These are phyloP conservation scores for Odontocolon sp. DNA, from an alignment of 2,888 invertebrate genomes.

Conservation along the genomic window DNA sequence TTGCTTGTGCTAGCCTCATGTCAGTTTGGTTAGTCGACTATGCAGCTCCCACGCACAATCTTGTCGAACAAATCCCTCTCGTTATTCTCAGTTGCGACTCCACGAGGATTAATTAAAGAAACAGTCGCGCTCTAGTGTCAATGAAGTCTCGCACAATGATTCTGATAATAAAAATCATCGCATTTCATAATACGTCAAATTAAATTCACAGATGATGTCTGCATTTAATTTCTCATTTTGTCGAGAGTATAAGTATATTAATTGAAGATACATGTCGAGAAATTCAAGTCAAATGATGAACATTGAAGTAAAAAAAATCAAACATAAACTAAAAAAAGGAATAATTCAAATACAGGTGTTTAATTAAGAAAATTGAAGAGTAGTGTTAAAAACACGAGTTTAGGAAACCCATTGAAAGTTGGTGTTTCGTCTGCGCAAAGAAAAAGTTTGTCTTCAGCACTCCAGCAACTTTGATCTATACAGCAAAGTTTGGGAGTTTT, in stretches of 20 bases:
- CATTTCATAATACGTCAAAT: conserved; percentile 23
- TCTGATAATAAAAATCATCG: conserved; percentile 10
- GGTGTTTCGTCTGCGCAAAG: background rate
- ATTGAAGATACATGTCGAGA: background rate
- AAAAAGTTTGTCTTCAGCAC: background rate
- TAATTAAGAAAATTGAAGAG: background rate
- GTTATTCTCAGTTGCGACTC: conserved; percentile 17
- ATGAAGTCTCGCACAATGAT: conserved; percentile 39
- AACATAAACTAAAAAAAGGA: background rate
- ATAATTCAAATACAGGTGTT: background rate
- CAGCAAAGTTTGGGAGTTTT: background rate
- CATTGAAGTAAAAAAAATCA: background rate
- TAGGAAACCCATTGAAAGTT: background rate
- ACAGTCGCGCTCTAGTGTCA: conserved; percentile 36
- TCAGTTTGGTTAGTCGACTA: conserved; percentile 18
- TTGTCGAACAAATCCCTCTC: conserved; percentile 43
- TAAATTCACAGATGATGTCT: conserved; percentile 3
- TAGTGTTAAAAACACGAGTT: background rate
- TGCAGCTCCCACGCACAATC: conserved; percentile 49
- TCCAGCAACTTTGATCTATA: background rate
- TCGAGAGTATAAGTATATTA: background rate
- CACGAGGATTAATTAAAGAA: conserved; percentile 48
- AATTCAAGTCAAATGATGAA: background rate
- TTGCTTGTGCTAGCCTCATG: conserved; percentile 25
- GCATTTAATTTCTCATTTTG: background rate